These are phyloP conservation scores for Hypsibius dujardini DNA, from an alignment of 1,140 invertebrate genomes.

Conservation along the genomic window DNA sequence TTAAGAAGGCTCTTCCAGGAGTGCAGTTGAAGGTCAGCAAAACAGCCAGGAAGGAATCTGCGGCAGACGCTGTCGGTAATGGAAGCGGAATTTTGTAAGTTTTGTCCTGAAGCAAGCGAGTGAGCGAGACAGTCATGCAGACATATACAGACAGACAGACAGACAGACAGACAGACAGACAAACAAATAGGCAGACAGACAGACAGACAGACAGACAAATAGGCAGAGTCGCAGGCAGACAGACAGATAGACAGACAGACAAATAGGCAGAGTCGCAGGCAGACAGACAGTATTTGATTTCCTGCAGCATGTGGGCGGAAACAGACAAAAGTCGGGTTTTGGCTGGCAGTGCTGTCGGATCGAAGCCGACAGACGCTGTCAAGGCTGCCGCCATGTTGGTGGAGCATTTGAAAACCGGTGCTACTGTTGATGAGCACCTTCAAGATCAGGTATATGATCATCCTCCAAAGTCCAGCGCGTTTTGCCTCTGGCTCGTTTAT, in stretches of 20 bases:
- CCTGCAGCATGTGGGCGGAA: conserved; percentile 44
- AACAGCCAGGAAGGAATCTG: conserved; percentile 48
- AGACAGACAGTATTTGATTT: neutral
- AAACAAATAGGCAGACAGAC: no score
- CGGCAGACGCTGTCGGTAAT: conserved; percentile 44
- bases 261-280: no score
- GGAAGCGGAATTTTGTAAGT: conserved; percentile 58
- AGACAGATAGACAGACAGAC: no score
- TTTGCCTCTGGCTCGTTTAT: neutral
- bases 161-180: no score
- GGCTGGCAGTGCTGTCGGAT: conserved; percentile 41
- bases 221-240: no score
- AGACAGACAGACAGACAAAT: no score
- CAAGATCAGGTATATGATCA: conserved; percentile 50
- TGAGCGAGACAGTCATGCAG: neutral
- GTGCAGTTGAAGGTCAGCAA: conserved; percentile 37
- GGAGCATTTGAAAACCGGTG: conserved; percentile 37
- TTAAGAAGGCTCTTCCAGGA: conserved; percentile 31
- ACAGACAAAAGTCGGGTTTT: conserved; percentile 49
- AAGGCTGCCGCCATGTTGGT: conserved; percentile 41
- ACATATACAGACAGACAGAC: no score
- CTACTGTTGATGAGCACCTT: conserved; percentile 54
- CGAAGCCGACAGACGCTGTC: conserved; percentile 24
- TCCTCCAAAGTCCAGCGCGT: no score
- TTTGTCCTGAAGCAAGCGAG: conserved; percentile 10